phyloP scores from a whole-genome alignment of 2,888 invertebrate species.

The Gibbula magus region DNA sequence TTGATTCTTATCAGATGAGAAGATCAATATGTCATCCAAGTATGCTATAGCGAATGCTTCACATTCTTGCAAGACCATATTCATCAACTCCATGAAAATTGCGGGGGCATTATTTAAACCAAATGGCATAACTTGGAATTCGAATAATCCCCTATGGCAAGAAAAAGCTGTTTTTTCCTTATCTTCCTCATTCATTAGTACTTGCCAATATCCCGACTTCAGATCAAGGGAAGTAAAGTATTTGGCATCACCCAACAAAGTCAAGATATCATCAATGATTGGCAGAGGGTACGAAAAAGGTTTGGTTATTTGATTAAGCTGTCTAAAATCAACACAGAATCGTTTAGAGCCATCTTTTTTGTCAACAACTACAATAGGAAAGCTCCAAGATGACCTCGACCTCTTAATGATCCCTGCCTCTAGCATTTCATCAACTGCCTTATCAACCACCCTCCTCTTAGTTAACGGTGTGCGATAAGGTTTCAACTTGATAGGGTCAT shows the following conservation, averaged over 20 bases:
- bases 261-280: too few species aligned
- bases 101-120: conserved; percentile 11
- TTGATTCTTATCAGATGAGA: conserved; percentile 33
- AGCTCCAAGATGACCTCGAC: background rate
- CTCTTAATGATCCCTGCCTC: background rate
- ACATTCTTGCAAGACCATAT: too few species aligned
- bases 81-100: too few species aligned
- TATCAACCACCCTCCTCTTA: background rate
- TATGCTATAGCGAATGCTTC: conserved; percentile 35
- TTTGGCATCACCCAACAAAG: too few species aligned
- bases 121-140: conserved; percentile 24
- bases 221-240: too few species aligned
- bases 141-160: conserved; percentile 14
- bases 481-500: background rate
- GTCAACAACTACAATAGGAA: background rate
- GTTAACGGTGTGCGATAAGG: background rate
- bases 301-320: background rate
- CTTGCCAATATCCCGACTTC: too few species aligned
- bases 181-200: too few species aligned
- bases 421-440: background rate
- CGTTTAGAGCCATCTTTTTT: background rate
- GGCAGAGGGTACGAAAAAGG: background rate
- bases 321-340: background rate
- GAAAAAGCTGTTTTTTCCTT: too few species aligned
- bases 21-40: conserved; percentile 41